These are phyloP conservation scores for Dryas iulia DNA, from an alignment of 1,140 invertebrate species.

Conservation along the genomic window DNA sequence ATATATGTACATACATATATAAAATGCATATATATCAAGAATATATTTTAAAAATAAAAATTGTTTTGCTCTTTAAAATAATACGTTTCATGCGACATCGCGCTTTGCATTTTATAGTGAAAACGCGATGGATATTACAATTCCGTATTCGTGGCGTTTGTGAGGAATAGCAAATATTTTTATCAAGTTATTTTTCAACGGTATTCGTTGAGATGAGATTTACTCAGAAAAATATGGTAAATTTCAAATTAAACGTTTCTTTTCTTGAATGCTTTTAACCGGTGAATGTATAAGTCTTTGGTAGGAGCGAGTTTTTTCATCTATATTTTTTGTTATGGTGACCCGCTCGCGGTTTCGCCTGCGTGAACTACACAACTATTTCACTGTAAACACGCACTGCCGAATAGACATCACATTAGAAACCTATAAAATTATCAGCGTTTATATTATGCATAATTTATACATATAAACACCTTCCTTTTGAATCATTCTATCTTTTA, in stretches of 20 bases:
- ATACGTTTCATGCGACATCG: neutral
- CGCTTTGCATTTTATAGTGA: slow-evolving; percentile 10
- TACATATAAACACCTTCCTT: too few relatives aligned
- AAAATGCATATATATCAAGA: too few relatives aligned
- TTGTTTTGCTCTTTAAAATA: neutral
- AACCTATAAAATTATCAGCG: too few relatives aligned
- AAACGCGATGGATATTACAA: slow-evolving; percentile 7
- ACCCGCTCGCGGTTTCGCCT: too few relatives aligned
- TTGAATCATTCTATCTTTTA: too few relatives aligned
- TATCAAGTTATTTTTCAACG: slow-evolving; percentile 1
- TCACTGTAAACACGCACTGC: too few relatives aligned
- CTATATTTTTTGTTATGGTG: too few relatives aligned
- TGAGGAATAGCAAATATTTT: neutral
- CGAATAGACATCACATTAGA: too few relatives aligned
- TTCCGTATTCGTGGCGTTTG: slow-evolving; percentile 1
- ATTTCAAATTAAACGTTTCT: neutral
- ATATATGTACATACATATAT: too few relatives aligned
- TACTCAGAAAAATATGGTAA: neutral
- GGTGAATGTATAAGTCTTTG: neutral
- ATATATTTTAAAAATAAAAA: neutral
- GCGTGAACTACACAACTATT: too few relatives aligned
- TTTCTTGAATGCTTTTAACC: neutral
- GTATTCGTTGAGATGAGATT: neutral
- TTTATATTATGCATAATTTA: too few relatives aligned
- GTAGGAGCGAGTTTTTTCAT: too few relatives aligned